Conservation (phyloP, 2,888 invertebrate species). For the Notodonta dromedarius region DNA sequence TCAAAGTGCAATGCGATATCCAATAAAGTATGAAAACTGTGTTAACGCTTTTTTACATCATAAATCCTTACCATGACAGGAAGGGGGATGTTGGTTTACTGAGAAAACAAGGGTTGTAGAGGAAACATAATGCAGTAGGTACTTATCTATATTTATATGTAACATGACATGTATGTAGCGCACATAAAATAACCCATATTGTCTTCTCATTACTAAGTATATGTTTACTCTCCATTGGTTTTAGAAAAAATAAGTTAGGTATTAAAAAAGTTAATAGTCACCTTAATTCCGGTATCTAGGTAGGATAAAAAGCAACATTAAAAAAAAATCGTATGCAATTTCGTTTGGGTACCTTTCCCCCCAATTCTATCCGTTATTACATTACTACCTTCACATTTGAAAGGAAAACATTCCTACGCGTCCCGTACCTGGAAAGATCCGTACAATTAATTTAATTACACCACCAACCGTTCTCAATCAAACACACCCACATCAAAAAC, state of each 20-base stretch:
- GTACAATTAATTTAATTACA: constrained; percentile 34
- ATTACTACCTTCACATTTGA: constrained; percentile 4
- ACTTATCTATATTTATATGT: neutral
- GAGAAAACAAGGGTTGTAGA: neutral
- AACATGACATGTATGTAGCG: neutral
- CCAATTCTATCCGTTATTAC: constrained; percentile 1
- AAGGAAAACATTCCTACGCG: constrained; percentile 13
- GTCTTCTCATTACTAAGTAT: too few species aligned
- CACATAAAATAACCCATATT: neutral
- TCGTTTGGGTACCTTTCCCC: neutral
- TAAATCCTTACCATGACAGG: constrained; percentile 12
- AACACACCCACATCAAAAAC: constrained; percentile 29
- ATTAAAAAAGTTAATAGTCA: too few species aligned
- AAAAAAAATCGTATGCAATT: neutral
- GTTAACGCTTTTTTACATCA: constrained; percentile 10
- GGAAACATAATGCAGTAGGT: neutral
- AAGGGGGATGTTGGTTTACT: constrained; percentile 7
- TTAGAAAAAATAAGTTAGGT: too few species aligned
- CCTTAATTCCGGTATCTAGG: too few species aligned
- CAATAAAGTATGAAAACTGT: constrained; percentile 28
- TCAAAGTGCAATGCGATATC: constrained; percentile 27
- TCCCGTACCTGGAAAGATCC: constrained; percentile 14
- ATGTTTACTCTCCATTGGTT: too few species aligned
- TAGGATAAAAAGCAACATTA: neutral
- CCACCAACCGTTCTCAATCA: constrained; percentile 31